These are phyloP conservation scores for Petaurus breviceps DNA, from an alignment of 2,113 vertebrate species.

Conservation along the genomic window DNA sequence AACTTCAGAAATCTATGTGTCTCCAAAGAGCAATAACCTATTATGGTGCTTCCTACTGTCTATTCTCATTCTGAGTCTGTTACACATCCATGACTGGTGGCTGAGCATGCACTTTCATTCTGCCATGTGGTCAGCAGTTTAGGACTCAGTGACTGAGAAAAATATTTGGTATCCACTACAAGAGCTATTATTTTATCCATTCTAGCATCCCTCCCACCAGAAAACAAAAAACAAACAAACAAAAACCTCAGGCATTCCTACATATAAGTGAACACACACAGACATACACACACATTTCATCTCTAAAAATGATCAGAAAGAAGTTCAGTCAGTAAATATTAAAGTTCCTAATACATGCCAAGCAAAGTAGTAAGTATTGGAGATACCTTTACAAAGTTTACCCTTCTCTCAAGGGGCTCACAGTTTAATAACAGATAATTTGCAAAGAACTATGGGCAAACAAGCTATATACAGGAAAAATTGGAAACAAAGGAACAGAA, in stretches of 20 bases:
- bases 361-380: neutral
- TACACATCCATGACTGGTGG: neutral
- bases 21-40: neutral
- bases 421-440: neutral
- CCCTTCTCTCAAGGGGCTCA: neutral
- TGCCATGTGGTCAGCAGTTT: neutral
- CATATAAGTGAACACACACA: neutral
- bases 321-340: neutral
- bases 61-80: neutral
- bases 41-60: neutral
- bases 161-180: neutral
- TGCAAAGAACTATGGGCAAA: neutral
- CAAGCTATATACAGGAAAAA: neutral
- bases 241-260: neutral
- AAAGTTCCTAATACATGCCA: neutral
- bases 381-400: too few species aligned
- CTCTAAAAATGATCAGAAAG: neutral
- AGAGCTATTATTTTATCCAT: neutral
- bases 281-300: too few species aligned
- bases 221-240: too few species aligned
- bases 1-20: neutral
- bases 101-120: neutral
- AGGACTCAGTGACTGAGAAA: neutral
- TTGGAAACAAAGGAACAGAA: neutral
- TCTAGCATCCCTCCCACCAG: neutral